Evolutionary conservation across 2,797 vertebrate genomes (phyloP).

Genomic region (Sebastes itinus): DNA sequence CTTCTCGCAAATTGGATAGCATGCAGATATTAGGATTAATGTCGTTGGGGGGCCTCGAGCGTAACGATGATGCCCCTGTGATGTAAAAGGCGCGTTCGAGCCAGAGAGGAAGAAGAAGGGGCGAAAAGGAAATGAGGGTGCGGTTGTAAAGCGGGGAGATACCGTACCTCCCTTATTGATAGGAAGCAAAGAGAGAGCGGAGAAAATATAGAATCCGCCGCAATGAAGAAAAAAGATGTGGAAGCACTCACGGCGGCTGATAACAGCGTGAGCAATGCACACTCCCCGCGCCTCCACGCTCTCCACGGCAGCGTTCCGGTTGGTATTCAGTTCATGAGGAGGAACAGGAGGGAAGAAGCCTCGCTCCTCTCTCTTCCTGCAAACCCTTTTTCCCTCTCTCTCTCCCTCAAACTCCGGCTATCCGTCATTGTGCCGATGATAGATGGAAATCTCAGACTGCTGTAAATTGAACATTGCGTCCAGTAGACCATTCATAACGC

Average conservation of each 20-base stretch:
- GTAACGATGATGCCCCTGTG: constrained; percentile 48
- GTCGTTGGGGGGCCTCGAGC: constrained; percentile 44
- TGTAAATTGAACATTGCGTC: constrained; percentile 75
- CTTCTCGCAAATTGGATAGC: constrained; percentile 69
- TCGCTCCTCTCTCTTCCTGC: constrained; percentile 28
- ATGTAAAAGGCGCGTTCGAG: constrained; percentile 39
- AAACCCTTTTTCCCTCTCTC: not conserved
- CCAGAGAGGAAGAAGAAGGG: not conserved
- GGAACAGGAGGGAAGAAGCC: constrained; percentile 39
- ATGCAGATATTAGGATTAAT: constrained; percentile 71
- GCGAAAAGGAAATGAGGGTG: not conserved
- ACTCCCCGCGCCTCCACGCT: not conserved
- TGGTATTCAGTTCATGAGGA: constrained; percentile 68
- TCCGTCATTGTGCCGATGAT: constrained; percentile 57
- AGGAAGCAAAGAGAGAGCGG: not conserved
- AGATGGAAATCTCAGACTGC: constrained; percentile 72
- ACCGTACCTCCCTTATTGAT: constrained; percentile 7
- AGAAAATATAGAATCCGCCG: not conserved
- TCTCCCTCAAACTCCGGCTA: constrained; percentile 1
- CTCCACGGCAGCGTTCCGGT: constrained; percentile 31
- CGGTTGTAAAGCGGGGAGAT: not conserved
- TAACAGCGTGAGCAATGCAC: constrained; percentile 28
- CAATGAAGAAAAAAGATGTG: constrained; percentile 23
- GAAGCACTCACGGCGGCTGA: constrained; percentile 10
- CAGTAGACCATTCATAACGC: constrained; percentile 60